Base-by-base conservation (phyloP, 1,140 invertebrate species). In the Drosophila seguyi region DNA sequence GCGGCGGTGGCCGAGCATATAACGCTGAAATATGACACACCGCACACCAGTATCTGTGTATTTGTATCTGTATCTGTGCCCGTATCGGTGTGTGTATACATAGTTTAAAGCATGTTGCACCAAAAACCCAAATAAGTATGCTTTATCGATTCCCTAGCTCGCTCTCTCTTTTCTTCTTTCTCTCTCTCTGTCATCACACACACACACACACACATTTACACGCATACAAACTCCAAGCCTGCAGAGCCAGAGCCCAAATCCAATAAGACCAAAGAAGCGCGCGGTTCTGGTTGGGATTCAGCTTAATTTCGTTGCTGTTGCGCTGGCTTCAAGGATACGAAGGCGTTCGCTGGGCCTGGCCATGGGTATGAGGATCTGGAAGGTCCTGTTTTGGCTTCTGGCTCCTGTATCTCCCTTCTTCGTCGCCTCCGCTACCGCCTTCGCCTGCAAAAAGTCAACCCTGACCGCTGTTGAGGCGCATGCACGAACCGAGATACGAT, bases 111-210 rank as follows among this genome's bases (percentile, higher is more conserved):
- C 83, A 88, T 87, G 83, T 77, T 87, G 83, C 83, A 87, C 71
- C 84, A 88, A 80, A 87, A 83, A 83, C 82, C 79, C 84, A 83
- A 87, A 87, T 87, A 87, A 88, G 83, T 83, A 87, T 87, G 83
- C 83, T 88, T 87, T 87, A 87, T 87, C 83, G 83, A 87, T 87
- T 88, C 76, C 62, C 57, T 41, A 63, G 62, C 47, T 50, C 74
- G 79, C 52, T 16, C 13, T 36, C 18, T 53, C 29, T 52, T 3
- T 52, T 11, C 6, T 4, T 34, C 36, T 8, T 31, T 52, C 41
- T 13, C 38, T 60, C 22, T 73, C 42, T 44, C 42, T 44, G 18
- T 44, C 42, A 11, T 44, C 42, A 44, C 42, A 44, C 42, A 44
- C 42, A 53, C 34, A 62, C 31, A 74, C 25, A 56, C n/a, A 75